Base-by-base conservation (phyloP, 2,797 vertebrate genomes). In the Ctenopoma kingsleyae region DNA sequence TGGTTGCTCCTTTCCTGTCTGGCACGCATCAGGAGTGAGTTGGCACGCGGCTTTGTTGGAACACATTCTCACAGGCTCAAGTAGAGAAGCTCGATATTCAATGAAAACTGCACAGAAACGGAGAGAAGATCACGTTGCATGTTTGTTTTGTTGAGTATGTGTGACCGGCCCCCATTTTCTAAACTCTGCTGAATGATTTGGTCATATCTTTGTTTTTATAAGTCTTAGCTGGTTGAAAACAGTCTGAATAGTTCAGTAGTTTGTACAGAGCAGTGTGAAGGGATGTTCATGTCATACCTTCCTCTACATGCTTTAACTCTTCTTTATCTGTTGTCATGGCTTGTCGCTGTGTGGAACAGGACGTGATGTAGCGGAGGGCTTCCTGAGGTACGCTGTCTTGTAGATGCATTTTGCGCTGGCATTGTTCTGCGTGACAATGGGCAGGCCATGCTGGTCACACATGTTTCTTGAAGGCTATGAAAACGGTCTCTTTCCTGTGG, bases 321-420 rank as follows among this genome's bases (percentile, higher is more conserved):
- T 69, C 72, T 70, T 61, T 40, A 56, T 71, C 68, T 40, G 19
- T 59, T 54, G 78, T 65, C 71, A 60, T 75, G 72, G 48, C 53
- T 56, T n/a, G 81, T 71, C 76, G 62, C 58, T 51, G 43, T 20
- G 50, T 50, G 44, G 72, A 84, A 65, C 85, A 89, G 88, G 91
- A 92, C 59, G 69, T 82, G 90, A 89, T 89, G 79, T 87, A 84
- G 83, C 64, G 71, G 81, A 90, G 79, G 84, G 80, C 83, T 91
- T 92, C 90, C 86, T 90, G 87, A 78, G 82, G 59, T 77, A 48
- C 38, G 67, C 60, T 53, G 83, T 67, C 66, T 80, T 70, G 57
- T 67, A 69, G 65, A 71, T 67, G 56, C 43, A 13, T 86, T 78
- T 76, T 80, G 69, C 49, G 30, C 58, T 40, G 9, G 59, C 68